Evolutionary conservation across 2,888 invertebrate genomes (phyloP), one percentile per base, ranked within the genome.

Genomic region (Penaeus monodon): DNA sequence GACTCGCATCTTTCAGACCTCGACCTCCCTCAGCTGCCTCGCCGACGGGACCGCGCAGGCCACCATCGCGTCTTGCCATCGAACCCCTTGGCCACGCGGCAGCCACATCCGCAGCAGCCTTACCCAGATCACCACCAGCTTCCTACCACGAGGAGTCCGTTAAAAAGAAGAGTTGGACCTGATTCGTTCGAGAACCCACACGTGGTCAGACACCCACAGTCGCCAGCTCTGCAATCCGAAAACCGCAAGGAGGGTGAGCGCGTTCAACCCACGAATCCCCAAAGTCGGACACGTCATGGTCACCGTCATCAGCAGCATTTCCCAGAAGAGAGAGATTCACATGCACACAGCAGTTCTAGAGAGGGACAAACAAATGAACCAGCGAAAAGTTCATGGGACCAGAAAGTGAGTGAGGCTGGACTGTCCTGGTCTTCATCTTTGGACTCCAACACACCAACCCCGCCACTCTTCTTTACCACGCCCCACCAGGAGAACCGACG

Each of bases 291-390:
- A 12, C 68, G 17, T 24, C 85, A 63, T n/a, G 79, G 68, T 38
- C 77, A 84, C 29, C 84, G 64, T 24, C 85, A 73, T 79, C 63
- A 74, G 57, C 85, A 79, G 20, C 79, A 85, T 63, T 70, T 64
- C 8, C n/a, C 27, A 33, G 73, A 44, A 20, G 24, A 57, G 10
- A 29, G 20, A 63, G 38, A 63, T 64, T 64, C 38, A 38, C 64
- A 24, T 2, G 20, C 7, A 33, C 65, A 33, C 65, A 82, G 57
- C 14, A 82, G 38, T 64, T 33, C 24, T 64, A 24, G 57, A 68
- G 79, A 78, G 12, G 68, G 33, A 24, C 63, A 78, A 57, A 24
- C 63, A 33, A 17, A 66, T 49, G 33, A 79, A 33, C 49, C 70
- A 24, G 33, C 78, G 27, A n/a, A 24, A 73, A 70, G 63, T 63